Percentiles rank a stretch among this genome's conserved stretches.
Conservation (phyloP, 2,113 vertebrate genomes). For the Triplophysa tibetana region DNA sequence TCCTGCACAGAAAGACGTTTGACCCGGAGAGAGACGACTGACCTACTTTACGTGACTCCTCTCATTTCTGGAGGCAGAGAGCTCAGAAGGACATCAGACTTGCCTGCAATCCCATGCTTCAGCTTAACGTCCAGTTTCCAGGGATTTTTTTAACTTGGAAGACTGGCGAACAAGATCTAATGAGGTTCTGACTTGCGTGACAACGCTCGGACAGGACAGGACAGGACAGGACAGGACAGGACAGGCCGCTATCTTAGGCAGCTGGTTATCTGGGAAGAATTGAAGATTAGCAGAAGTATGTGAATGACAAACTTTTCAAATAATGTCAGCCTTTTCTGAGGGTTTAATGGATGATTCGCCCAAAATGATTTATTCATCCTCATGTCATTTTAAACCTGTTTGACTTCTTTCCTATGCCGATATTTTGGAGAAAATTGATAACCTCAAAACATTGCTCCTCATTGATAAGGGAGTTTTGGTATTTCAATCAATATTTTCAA, state of each 20-base stretch:
- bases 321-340: background rate
- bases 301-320: slow-evolving; percentile 1
- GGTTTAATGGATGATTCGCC: background rate
- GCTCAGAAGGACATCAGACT: slow-evolving; percentile 37
- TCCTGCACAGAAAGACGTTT: slow-evolving; percentile 57
- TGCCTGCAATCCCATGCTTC: slow-evolving; percentile 29
- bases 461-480: too few species aligned
- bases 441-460: too few species aligned
- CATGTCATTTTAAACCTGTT: too few species aligned
- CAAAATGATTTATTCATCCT: background rate
- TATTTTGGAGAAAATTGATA: too few species aligned
- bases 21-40: slow-evolving; percentile 61
- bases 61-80: slow-evolving; percentile 45
- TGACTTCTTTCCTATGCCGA: too few species aligned
- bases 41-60: slow-evolving; percentile 51
- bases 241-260: background rate
- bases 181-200: background rate
- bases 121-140: background rate
- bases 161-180: slow-evolving; percentile 9
- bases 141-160: slow-evolving; percentile 37
- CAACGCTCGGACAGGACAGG: background rate
- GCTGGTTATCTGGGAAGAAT: background rate
- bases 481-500: too few species aligned
- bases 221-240: background rate
- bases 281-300: background rate